Evolutionary conservation across 2,797 vertebrate species (phyloP), one percentile per base, ranked within the genome.

Genomic region (Vultur gryphus): DNA sequence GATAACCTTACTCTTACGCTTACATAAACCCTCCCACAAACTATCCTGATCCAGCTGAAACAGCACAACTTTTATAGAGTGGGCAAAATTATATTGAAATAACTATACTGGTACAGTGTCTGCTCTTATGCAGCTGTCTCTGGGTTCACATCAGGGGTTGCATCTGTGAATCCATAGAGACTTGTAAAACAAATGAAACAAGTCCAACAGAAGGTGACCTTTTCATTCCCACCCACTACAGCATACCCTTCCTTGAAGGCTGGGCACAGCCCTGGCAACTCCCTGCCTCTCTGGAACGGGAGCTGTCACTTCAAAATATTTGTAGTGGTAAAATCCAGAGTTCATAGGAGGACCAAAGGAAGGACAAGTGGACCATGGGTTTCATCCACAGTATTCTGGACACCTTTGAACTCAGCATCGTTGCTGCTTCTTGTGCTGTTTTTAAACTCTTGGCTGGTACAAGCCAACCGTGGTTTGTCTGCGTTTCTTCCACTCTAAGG

Each of bases 281-380:
- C 66, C 26, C 8, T 49, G 37, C 13, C 13, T 39, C 10, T 58
- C 1, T 2, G 41, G 18, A 76, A 12, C 0, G 0, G 48, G 43
- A 77, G n/a, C 20, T 67, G 14, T 58, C 55, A 25, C 16, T 25
- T 67, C 37, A 51, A 29, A 61, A 26, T 41, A 51, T 13, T 66
- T 37, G 11, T 29, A 18, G 35, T 20, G 46, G 28, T 73, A 55
- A 91, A 95, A 70, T 43, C 29, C 48, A 48, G 49, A 21, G 14
- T 35, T 87, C 16, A 3, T 8, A 35, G 39, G 14, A 76, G 31
- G 2, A 2, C 43, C 62, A 39, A 51, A 33, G 46, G 41, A 90
- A 79, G 21, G 17, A 33, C 16, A 58, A 52, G 48, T 13, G 71
- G 64, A 26, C 37, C 23, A 2, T 19, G 52, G 2, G 13, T 52